Evolutionary conservation across 2,888 invertebrate species (phyloP), one percentile per base, ranked within the genome.

Genomic region (Microctonus aethiopoides): DNA sequence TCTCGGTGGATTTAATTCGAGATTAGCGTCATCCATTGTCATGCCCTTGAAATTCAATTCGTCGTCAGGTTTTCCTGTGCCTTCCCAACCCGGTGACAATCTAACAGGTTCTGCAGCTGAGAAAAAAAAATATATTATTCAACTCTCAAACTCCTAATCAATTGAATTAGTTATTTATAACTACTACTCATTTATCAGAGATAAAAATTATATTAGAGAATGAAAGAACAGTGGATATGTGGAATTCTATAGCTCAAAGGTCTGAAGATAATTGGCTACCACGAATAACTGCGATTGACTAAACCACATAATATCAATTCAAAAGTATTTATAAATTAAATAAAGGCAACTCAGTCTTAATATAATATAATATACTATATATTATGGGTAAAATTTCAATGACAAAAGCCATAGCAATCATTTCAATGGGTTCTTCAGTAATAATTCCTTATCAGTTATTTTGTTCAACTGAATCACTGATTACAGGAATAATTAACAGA

Each of bases 31-130:
- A 77, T 91, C 92, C 90, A 92, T 91, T 41, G 90, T 91, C 54
- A 92, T 88, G 72, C 91, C 91, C 89, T 91, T 92, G 86, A 95
- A 92, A 88, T 95, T 95, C 80, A 95, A 90, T 82, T 94, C 94
- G 88, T 95, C 94, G 86, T 93, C 93, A 67, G 94, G 92, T 80
- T 93, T 89, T 87, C 94, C 94, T 76, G 92, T 91, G 72, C 94
- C 95, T 87, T 95, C 95, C 94, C 95, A 95, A 68, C 95, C 94
- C 11, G 95, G 95, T 66, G 95, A 95, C 74, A 96, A 89, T 78
- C 92, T 92, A 74, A 95, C 95, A 61, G 95, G 95, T 87, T 93
- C 93, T 77, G 90, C 88, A 77, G 89, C 89, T 16, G 7, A 29
- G n/a, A n/a, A n/a, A n/a, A n/a, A n/a, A n/a, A n/a, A n/a, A n/a